These are phyloP conservation scores for Pristis pectinata DNA, from an alignment of 2,797 vertebrate species.

Conservation along the genomic window DNA sequence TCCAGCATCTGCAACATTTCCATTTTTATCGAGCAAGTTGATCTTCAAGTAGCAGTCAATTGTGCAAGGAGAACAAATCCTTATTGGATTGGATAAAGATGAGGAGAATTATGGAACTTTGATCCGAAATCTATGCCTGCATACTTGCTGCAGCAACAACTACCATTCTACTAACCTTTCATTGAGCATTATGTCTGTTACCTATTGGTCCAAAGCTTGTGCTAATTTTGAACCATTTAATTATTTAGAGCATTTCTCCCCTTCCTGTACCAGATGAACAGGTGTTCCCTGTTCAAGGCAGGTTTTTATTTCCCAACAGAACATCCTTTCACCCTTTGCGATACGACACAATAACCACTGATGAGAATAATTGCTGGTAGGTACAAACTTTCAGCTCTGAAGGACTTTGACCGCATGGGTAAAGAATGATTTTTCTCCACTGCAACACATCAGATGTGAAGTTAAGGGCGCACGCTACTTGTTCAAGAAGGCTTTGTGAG, in stretches of 20 bases:
- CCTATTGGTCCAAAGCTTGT: background rate
- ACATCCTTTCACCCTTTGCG: background rate
- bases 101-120: background rate
- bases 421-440: background rate
- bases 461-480: background rate
- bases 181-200: background rate
- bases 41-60: background rate
- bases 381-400: background rate
- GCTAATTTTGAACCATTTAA: background rate
- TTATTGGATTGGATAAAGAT: no score
- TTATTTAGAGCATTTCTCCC: background rate
- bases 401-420: background rate
- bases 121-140: background rate
- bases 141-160: background rate
- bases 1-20: no score
- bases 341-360: background rate
- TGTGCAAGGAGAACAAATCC: background rate
- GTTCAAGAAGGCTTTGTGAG: background rate
- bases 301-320: slow-evolving; percentile 8
- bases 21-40: background rate
- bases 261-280: background rate
- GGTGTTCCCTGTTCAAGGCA: background rate
- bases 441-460: background rate
- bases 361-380: background rate
- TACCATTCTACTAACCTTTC: background rate